Evolutionary conservation across 2,888 invertebrate genomes (phyloP).

Genomic region (Anaspis maculata): DNA sequence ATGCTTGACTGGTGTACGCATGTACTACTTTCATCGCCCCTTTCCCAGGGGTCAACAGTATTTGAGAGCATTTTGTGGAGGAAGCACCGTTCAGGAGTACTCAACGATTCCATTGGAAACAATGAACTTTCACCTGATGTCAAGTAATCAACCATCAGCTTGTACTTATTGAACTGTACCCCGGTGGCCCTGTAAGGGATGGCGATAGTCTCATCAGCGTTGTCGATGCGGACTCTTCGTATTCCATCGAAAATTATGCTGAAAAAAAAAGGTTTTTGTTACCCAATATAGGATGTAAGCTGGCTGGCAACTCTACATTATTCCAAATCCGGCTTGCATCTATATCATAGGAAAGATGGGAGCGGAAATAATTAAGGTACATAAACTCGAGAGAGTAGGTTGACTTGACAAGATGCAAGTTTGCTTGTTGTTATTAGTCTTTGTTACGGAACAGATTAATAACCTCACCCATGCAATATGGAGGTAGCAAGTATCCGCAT

Average conservation of each 20-base stretch:
- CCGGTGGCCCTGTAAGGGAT: conserved; percentile 52
- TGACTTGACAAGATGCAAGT: too few relatives aligned
- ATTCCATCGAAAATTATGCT: conserved; percentile 57
- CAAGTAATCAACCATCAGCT: conserved; percentile 51
- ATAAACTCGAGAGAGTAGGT: too few relatives aligned
- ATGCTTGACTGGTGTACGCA: conserved; percentile 36
- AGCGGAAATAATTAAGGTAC: too few relatives aligned
- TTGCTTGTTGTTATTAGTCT: too few relatives aligned
- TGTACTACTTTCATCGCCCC: conserved; percentile 50
- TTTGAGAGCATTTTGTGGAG: conserved; percentile 53
- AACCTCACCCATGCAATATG: conserved; percentile 49
- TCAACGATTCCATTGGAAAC: conserved; percentile 35
- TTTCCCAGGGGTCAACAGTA: conserved; percentile 49
- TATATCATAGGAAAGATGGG: too few relatives aligned
- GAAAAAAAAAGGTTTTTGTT: background rate
- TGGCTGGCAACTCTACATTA: too few relatives aligned
- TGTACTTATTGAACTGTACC: conserved; percentile 52
- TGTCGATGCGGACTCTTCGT: conserved; percentile 42
- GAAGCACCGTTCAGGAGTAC: conserved; percentile 44
- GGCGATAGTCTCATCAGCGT: conserved; percentile 24
- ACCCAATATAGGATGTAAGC: too few relatives aligned
- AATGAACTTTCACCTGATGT: conserved; percentile 43
- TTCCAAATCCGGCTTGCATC: too few relatives aligned
- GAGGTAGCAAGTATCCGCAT: conserved; percentile 49
- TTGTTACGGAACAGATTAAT: conserved; percentile 2